Base-by-base conservation (phyloP, 2,797 vertebrate genomes). In the Smutsia gigantea region DNA sequence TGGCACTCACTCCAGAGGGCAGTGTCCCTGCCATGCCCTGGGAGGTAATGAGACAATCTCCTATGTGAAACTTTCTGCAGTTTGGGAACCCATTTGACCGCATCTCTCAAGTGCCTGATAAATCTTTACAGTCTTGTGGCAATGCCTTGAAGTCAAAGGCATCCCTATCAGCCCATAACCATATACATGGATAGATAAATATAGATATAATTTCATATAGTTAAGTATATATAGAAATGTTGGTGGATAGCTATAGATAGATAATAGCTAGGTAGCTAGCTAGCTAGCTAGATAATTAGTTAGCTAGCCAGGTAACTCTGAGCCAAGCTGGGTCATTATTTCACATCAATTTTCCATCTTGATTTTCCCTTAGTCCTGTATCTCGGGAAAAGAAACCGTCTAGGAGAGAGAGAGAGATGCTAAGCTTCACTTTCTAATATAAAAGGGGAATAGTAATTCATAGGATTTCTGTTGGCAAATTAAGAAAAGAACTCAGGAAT, bases 401-500 rank as follows among this genome's bases (percentile, higher is more conserved):
- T 27, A 53, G 15, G 10, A 69, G n/a, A 74, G 57, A 25, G 57
- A 66, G 61, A 90, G 27, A n/a, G 14, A 63, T 10, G 11, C 7
- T 90, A 34, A 90, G 8, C 4, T 90, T 39, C n/a, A 69, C 27
- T 46, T 85, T 53, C 37, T 12, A 6, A 4, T n/a, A 61, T 59
- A 46, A 51, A 51, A 21, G 21, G 51, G 14, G 23, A 31, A 23
- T 29, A 29, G 5, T 61, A 14, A 5, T n/a, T 89, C 25, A 71
- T 19, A 27, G 34, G 31, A 1, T 21, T 63, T 81, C 27, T 63
- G 21, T 11, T 19, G 51, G 79, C 6, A 85, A 53, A 57, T 63
- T 86, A 51, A 13, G 37, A 81, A 84, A 91, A 69, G 5, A 82
- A 92, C 14, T 57, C 7, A 55, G 39, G n/a, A 77, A 64, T 91